A percentile compares a stretch with the other conserved stretches of the same genome.
These are phyloP conservation scores for Rhizoglyphus robini DNA, from an alignment of 1,140 invertebrate species.

Conservation along the genomic window DNA sequence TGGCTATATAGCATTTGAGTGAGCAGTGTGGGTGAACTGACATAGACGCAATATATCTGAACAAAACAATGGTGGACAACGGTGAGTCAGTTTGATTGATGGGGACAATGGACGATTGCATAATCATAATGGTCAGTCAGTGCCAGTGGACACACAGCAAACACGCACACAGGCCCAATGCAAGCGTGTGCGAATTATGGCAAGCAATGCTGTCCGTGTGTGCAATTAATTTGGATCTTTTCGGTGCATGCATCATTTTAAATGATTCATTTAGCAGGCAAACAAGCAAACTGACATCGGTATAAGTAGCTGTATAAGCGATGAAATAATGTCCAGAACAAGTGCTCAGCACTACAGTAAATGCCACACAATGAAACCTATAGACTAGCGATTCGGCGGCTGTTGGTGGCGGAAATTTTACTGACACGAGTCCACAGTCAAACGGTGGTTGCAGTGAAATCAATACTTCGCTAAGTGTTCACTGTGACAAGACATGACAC, in stretches of 20 bases:
- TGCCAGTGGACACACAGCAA: neutral
- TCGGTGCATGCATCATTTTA: neutral
- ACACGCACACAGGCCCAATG: neutral
- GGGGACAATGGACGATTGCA: neutral
- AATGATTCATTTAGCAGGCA: neutral
- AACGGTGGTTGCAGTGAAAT: no score
- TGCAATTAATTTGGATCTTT: slow-evolving; percentile 6
- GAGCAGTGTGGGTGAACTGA: no score
- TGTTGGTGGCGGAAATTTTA: no score
- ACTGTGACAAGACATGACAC: no score
- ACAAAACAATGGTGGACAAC: neutral
- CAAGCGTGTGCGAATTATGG: neutral
- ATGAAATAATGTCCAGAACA: slow-evolving; percentile 4
- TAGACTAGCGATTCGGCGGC: no score
- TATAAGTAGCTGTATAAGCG: neutral
- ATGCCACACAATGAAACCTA: neutral
- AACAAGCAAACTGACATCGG: slow-evolving; percentile 1
- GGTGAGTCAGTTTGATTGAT: slow-evolving; percentile 1
- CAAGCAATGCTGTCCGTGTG: neutral
- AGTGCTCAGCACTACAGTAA: neutral
- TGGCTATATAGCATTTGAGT: no score
- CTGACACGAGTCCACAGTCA: no score
- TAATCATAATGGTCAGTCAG: slow-evolving; percentile 6
- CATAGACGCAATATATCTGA: no score
- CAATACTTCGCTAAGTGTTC: no score